A percentile compares a stretch with the other conserved stretches of the same genome.
phyloP scores from a whole-genome alignment of 2,113 vertebrate genomes.

The Pardalotus punctatus region DNA sequence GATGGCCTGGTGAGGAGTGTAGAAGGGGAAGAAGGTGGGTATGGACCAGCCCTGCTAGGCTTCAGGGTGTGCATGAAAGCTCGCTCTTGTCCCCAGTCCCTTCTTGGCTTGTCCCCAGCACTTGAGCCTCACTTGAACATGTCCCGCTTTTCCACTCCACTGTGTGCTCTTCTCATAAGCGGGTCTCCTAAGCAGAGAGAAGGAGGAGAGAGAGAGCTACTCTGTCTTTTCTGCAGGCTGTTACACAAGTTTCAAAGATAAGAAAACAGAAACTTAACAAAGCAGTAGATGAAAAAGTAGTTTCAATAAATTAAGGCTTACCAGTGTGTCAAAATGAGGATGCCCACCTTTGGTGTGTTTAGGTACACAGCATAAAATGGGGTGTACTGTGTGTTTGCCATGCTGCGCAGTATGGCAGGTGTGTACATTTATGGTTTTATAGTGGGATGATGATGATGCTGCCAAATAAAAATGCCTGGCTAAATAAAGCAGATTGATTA shows the following conservation, averaged over 20 bases:
- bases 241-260: neutral
- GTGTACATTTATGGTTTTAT: neutral
- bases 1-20: neutral
- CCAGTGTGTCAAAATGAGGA: accelerated
- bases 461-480: neutral
- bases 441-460: neutral
- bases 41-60: accelerated
- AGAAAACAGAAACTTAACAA: neutral
- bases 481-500: neutral
- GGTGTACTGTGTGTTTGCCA: neutral
- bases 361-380: neutral
- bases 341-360: neutral
- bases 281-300: neutral
- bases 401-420: neutral
- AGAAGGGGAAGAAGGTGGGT: neutral
- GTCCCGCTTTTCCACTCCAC: neutral
- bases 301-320: neutral
- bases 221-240: neutral
- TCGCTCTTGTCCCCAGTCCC: neutral
- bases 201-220: neutral
- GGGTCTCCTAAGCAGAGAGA: neutral
- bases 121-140: neutral
- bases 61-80: accelerated
- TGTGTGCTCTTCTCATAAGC: accelerated
- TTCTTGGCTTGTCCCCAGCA: neutral